Evolutionary conservation across 2,113 vertebrate species (phyloP).

Genomic region (Aphyosemion australe): DNA sequence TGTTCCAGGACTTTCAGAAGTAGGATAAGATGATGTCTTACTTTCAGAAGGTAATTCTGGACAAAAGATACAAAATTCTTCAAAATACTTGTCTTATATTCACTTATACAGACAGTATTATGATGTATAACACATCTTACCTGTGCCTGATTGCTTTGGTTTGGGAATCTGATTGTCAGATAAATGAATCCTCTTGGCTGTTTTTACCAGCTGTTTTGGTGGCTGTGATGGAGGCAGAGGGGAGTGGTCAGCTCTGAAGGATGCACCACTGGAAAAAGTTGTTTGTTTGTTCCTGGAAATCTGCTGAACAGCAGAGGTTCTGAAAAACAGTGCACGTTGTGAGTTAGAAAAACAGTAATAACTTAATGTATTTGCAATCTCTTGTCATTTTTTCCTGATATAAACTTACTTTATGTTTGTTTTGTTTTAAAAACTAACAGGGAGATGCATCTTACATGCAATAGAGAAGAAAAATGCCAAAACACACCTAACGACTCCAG

Average conservation of each 20-base stretch:
- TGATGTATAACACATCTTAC: constrained; percentile 9
- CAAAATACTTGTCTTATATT: no score
- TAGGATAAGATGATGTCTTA: constrained; percentile 9
- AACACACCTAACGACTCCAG: no score
- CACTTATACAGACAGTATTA: background rate
- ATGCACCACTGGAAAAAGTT: background rate
- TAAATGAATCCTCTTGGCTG: background rate
- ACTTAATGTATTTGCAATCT: background rate
- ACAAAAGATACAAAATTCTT: constrained; percentile 17
- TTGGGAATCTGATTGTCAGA: constrained; percentile 14
- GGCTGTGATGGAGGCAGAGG: constrained; percentile 1
- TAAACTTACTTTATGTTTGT: no score
- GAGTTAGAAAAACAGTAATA: background rate
- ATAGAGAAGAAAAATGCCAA: background rate
- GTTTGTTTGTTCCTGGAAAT: constrained; percentile 9
- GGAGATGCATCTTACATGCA: background rate
- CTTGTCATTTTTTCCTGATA: background rate
- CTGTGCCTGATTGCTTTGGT: constrained; percentile 6
- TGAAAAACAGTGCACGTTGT: constrained; percentile 19
- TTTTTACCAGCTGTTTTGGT: constrained; percentile 4
- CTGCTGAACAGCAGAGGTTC: constrained; percentile 14
- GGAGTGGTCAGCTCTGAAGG: background rate
- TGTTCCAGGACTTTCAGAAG: constrained; percentile 29
- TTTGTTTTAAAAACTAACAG: no score
- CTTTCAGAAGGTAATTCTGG: constrained; percentile 32